A percentile compares a stretch with the other conserved stretches of the same genome.
Evolutionary conservation across 2,888 invertebrate genomes (phyloP).

Genomic region (Abrostola tripartita): DNA sequence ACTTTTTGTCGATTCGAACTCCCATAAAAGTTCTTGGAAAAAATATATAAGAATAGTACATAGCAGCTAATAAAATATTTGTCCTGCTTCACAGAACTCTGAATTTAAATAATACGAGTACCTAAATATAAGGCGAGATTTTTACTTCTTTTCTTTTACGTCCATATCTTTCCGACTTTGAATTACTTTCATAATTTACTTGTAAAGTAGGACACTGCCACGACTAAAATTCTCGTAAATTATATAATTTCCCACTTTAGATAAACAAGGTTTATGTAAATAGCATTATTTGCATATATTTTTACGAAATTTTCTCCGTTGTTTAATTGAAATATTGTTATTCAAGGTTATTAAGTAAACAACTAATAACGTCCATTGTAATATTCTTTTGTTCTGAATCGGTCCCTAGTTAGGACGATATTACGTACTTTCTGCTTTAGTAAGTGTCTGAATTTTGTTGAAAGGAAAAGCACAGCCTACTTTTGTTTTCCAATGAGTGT

Average conservation of each 20-base stretch:
- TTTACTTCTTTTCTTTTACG: slow-evolving; percentile 48
- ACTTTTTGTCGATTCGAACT: not conserved
- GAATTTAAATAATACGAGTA: slow-evolving; percentile 42
- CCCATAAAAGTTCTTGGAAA: slow-evolving; percentile 25
- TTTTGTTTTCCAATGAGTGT: slow-evolving; percentile 41
- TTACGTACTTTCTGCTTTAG: slow-evolving; percentile 10
- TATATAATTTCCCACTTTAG: slow-evolving; percentile 13
- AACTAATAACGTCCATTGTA: not conserved
- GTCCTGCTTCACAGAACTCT: slow-evolving; percentile 36
- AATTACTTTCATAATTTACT: slow-evolving; percentile 56
- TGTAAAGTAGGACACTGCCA: slow-evolving; percentile 41
- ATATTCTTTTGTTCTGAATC: slow-evolving; percentile 7
- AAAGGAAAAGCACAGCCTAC: slow-evolving; percentile 18
- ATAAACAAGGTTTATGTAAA: slow-evolving; percentile 32
- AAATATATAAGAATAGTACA: slow-evolving; percentile 38
- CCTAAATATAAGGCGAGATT: slow-evolving; percentile 37
- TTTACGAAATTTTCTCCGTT: not conserved
- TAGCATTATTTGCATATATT: slow-evolving; percentile 25
- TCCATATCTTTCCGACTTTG: slow-evolving; percentile 41
- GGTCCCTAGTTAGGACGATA: slow-evolving; percentile 3
- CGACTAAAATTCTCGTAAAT: slow-evolving; percentile 27
- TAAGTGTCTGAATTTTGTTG: slow-evolving; percentile 8
- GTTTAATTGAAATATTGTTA: not conserved
- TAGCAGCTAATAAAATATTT: slow-evolving; percentile 34
- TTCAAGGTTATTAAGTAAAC: not conserved